Evolutionary conservation across 35 echinoderm and acorn worm genomes (phyloP).

Genomic region (Hemicentrotus pulcherrimus): DNA sequence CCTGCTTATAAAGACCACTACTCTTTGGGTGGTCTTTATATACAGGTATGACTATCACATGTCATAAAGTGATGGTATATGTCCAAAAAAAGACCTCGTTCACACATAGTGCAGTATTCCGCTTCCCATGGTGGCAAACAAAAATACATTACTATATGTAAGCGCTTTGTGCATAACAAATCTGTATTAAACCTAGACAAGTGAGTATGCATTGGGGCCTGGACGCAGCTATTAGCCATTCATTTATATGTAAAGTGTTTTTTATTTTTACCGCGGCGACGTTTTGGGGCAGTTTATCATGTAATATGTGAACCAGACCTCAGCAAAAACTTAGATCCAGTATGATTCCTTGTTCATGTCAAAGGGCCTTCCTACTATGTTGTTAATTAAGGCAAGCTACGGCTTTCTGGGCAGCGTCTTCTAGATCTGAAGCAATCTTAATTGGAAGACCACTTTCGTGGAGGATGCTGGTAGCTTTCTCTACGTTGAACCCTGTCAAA

Average conservation of each 20-base stretch:
- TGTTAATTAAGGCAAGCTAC: slow-evolving; percentile 61
- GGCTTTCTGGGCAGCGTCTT: slow-evolving; percentile 89
- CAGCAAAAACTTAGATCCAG: background rate
- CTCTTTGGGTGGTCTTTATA: background rate
- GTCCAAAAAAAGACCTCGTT: background rate
- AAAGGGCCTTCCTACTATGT: background rate
- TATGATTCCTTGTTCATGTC: background rate
- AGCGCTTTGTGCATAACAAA: no score
- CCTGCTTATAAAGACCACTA: background rate
- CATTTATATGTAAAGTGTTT: no score
- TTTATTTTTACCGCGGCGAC: no score
- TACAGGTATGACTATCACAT: background rate
- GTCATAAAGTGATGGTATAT: background rate
- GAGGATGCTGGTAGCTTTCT: slow-evolving; percentile 70
- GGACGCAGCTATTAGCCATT: no score
- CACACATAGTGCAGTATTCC: no score
- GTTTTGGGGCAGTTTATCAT: no score
- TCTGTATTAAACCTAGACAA: no score
- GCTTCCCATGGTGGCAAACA: no score
- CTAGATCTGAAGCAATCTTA: slow-evolving; percentile 72
- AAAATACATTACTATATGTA: no score
- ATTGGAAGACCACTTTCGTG: slow-evolving; percentile 96
- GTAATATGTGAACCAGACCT: no score
- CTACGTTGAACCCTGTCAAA: slow-evolving; percentile 88
- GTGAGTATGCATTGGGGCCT: no score